A percentile compares a stretch with the other conserved stretches of the same genome.
These are phyloP conservation scores for Eupithecia pulchellata DNA, from an alignment of 2,888 invertebrate genomes.

Conservation along the genomic window DNA sequence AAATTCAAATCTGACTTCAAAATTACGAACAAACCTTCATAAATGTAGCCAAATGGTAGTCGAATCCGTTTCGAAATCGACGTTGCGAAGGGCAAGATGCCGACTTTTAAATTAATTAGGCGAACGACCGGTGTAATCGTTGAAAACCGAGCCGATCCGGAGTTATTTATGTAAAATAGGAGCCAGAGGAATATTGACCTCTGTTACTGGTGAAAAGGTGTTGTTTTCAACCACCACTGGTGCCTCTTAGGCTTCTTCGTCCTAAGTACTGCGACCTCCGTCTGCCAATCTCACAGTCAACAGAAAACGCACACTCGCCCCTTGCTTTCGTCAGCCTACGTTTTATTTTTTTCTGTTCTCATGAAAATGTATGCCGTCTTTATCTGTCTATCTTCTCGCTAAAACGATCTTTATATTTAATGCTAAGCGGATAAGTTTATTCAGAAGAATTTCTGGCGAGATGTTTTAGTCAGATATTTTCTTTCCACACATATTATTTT, in stretches of 20 bases:
- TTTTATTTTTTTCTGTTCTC: constrained; percentile 69
- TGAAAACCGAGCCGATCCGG: constrained; percentile 72
- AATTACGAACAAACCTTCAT: constrained; percentile 62
- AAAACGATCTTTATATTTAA: constrained; percentile 77
- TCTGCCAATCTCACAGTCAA: constrained; percentile 67
- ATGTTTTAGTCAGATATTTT: constrained; percentile 62
- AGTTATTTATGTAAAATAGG: constrained; percentile 61
- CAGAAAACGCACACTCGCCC: constrained; percentile 68
- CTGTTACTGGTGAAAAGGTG: constrained; percentile 57
- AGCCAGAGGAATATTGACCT: constrained; percentile 67
- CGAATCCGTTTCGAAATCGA: constrained; percentile 75
- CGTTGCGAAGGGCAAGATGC: constrained; percentile 68
- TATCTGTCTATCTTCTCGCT: constrained; percentile 75
- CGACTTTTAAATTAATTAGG: constrained; percentile 86
- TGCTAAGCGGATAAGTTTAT: constrained; percentile 73
- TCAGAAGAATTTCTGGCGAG: constrained; percentile 61
- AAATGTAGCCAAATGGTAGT: constrained; percentile 72
- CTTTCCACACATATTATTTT: constrained; percentile 61
- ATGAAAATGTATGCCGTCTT: constrained; percentile 77
- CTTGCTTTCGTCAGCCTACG: constrained; percentile 68
- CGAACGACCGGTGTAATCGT: constrained; percentile 83
- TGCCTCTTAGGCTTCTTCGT: constrained; percentile 61
- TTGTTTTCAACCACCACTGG: constrained; percentile 54
- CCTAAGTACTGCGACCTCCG: constrained; percentile 46
- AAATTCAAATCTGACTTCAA: constrained; percentile 59